These are phyloP conservation scores for Apotomis turbidana DNA, from an alignment of 2,888 invertebrate genomes.

Conservation along the genomic window DNA sequence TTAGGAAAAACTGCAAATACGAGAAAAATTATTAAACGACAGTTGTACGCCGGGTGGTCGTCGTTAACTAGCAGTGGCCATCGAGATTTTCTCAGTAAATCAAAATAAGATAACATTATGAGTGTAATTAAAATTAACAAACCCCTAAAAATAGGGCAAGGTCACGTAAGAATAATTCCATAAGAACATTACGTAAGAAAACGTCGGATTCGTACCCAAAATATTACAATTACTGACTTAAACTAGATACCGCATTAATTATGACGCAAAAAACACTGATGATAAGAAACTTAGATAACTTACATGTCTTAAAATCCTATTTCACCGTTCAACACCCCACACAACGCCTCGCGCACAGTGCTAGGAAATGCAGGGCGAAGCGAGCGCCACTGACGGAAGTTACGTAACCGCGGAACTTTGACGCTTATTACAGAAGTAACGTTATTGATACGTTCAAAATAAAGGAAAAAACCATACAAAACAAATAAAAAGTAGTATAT, in stretches of 20 bases:
- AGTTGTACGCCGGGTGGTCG: slow-evolving; percentile 11
- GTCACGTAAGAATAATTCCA: slow-evolving; percentile 80
- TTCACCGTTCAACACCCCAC: slow-evolving; percentile 71
- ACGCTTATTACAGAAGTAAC: slow-evolving; percentile 28
- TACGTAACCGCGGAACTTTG: slow-evolving; percentile 72
- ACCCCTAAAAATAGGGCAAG: slow-evolving; percentile 64
- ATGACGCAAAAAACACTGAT: background rate
- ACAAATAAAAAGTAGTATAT: background rate
- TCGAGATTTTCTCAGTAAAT: slow-evolving; percentile 15
- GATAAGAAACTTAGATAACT: slow-evolving; percentile 52
- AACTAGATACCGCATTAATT: background rate
- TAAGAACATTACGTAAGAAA: slow-evolving; percentile 77
- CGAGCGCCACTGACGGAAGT: slow-evolving; percentile 71
- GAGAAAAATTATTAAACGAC: no score
- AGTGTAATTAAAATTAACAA: slow-evolving; percentile 6
- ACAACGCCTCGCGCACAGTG: slow-evolving; percentile 79
- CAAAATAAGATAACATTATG: background rate
- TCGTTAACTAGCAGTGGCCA: background rate
- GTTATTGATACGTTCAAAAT: slow-evolving; percentile 37
- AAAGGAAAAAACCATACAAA: background rate
- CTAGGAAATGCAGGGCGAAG: slow-evolving; percentile 69
- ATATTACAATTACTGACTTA: slow-evolving; percentile 14
- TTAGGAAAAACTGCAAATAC: no score
- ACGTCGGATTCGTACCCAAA: slow-evolving; percentile 43
- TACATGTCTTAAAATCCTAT: slow-evolving; percentile 78